phyloP scores from a whole-genome alignment of 2,888 invertebrate genomes.

The Cataglyphis altisquamis region DNA sequence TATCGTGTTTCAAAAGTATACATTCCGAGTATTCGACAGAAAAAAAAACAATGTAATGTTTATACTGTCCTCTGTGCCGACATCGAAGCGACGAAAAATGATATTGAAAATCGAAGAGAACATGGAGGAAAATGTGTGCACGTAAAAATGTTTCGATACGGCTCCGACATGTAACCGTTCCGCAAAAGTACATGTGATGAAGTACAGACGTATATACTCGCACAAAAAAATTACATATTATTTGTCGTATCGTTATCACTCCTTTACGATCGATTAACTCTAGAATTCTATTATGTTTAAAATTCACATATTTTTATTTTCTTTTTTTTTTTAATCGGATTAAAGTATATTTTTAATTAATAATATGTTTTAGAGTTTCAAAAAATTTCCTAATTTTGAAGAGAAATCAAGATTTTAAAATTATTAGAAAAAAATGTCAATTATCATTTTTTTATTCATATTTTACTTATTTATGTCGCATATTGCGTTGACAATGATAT shows the following conservation, averaged over 20 bases:
- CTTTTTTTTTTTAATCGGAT: background rate
- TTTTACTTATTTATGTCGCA: background rate
- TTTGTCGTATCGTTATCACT: constrained; percentile 37
- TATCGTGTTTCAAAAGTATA: constrained; percentile 63
- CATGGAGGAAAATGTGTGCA: constrained; percentile 56
- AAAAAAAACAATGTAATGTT: constrained; percentile 64
- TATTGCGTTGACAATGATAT: constrained; percentile 16
- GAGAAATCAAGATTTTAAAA: background rate
- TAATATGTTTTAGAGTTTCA: background rate
- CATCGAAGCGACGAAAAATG: constrained; percentile 69
- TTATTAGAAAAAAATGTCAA: background rate
- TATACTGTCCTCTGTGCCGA: constrained; percentile 57
- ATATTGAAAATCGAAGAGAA: constrained; percentile 68
- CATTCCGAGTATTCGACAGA: constrained; percentile 52
- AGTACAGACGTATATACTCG: constrained; percentile 26
- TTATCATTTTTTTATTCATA: background rate
- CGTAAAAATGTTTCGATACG: constrained; percentile 64
- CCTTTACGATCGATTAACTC: constrained; percentile 35
- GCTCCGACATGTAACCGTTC: constrained; percentile 43
- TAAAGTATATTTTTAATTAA: constrained; percentile 4
- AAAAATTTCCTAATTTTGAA: background rate
- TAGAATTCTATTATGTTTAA: background rate
- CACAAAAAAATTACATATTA: constrained; percentile 52
- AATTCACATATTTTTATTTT: constrained; percentile 1
- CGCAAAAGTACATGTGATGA: constrained; percentile 51